Evolutionary conservation across 2,113 vertebrate species (phyloP).

Genomic region (Trematomus loennbergii): DNA sequence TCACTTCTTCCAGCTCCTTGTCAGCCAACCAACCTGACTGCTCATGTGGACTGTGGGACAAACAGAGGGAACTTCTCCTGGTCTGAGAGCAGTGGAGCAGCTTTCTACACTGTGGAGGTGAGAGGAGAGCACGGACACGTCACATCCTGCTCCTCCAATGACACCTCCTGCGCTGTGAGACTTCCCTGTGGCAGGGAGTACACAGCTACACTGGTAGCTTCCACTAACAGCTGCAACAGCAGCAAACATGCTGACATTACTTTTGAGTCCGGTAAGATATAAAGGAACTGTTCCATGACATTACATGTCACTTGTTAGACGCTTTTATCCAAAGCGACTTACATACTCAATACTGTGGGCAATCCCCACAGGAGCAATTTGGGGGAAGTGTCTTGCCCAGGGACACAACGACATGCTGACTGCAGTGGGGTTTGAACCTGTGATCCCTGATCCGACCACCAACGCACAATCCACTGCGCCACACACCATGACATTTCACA

Average conservation of each 20-base stretch:
- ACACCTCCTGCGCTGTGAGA: slow-evolving; percentile 65
- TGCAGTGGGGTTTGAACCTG: too few species aligned
- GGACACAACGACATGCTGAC: too few species aligned
- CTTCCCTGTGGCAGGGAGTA: slow-evolving; percentile 71
- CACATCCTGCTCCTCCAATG: slow-evolving; percentile 67
- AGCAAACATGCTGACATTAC: slow-evolving; percentile 51
- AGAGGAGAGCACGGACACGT: slow-evolving; percentile 64
- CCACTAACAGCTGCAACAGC: slow-evolving; percentile 74
- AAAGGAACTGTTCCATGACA: background rate
- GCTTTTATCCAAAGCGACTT: too few species aligned
- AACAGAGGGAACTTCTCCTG: slow-evolving; percentile 73
- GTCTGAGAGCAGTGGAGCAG: slow-evolving; percentile 50
- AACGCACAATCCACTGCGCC: too few species aligned
- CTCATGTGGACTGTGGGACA: slow-evolving; percentile 71
- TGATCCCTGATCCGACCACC: too few species aligned
- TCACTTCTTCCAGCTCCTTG: slow-evolving; percentile 63
- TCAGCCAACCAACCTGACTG: slow-evolving; percentile 68
- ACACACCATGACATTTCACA: background rate
- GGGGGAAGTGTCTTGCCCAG: too few species aligned
- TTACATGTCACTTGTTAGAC: too few species aligned
- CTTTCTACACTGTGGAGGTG: slow-evolving; percentile 67
- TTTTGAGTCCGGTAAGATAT: slow-evolving; percentile 68
- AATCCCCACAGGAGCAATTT: too few species aligned
- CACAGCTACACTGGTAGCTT: slow-evolving; percentile 74
- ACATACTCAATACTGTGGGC: too few species aligned